These are phyloP conservation scores for Anoplolepis gracilipes DNA, from an alignment of 1,140 invertebrate genomes.

Conservation along the genomic window DNA sequence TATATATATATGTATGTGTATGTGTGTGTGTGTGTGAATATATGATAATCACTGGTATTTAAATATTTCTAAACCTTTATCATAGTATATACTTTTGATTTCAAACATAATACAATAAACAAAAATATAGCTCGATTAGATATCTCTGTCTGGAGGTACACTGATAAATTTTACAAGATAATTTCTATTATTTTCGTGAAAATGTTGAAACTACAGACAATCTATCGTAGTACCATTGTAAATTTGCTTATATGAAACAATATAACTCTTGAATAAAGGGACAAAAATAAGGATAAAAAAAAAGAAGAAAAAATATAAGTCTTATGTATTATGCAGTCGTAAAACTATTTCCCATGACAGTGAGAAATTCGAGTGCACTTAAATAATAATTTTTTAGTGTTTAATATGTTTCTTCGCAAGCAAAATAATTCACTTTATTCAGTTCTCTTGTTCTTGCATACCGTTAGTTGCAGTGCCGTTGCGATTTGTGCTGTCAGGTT, in stretches of 20 bases:
- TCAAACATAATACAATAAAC: background rate
- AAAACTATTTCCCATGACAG: slow-evolving; percentile 6
- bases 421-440: slow-evolving; percentile 59
- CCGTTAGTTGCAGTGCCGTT: slow-evolving; percentile 80
- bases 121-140: background rate
- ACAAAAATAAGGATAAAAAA: slow-evolving; percentile 25
- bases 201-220: background rate
- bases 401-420: slow-evolving; percentile 62
- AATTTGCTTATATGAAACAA: background rate
- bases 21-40: background rate
- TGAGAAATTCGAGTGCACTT: slow-evolving; percentile 7
- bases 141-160: slow-evolving; percentile 23
- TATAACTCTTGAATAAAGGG: background rate
- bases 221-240: background rate
- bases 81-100: background rate
- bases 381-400: slow-evolving; percentile 25
- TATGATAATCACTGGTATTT: slow-evolving; percentile 14
- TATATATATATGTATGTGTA: background rate
- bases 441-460: slow-evolving; percentile 78
- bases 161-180: slow-evolving; percentile 10
- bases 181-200: background rate
- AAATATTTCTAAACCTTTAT: slow-evolving; percentile 25
- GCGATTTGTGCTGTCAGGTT: slow-evolving; percentile 54
- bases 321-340: background rate
- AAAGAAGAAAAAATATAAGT: slow-evolving; percentile 1